phyloP scores from a whole-genome alignment of 2,797 vertebrate species.

The Neosalanx taihuensis region DNA sequence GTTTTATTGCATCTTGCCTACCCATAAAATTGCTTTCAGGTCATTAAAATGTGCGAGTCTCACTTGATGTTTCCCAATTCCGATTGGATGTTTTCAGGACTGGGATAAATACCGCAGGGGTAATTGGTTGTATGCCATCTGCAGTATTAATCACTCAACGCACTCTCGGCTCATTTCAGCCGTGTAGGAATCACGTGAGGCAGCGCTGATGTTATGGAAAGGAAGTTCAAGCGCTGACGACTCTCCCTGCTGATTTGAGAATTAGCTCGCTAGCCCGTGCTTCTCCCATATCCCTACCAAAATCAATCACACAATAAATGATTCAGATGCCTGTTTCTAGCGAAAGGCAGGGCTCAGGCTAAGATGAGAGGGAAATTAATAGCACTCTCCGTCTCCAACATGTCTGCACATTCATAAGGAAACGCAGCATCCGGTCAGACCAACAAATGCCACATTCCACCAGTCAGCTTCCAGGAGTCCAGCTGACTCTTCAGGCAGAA shows the following conservation, averaged over 20 bases:
- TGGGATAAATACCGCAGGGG: constrained; percentile 20
- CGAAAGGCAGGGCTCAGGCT: constrained; percentile 16
- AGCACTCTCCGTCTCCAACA: constrained; percentile 28
- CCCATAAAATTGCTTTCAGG: constrained; percentile 34
- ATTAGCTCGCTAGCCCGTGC: constrained; percentile 22
- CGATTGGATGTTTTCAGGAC: constrained; percentile 25
- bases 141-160: constrained; percentile 18
- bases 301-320: constrained; percentile 50
- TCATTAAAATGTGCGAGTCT: constrained; percentile 36
- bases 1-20: constrained; percentile 28
- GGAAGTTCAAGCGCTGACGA: neutral
- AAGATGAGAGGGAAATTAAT: constrained; percentile 42
- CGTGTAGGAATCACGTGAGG: neutral
- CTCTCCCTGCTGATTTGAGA: constrained; percentile 13
- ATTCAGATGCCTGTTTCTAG: constrained; percentile 30
- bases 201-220: neutral
- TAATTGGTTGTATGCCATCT: constrained; percentile 31
- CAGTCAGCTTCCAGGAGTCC: constrained; percentile 22
- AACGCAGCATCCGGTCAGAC: constrained; percentile 8
- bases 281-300: constrained; percentile 27
- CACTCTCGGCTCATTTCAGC: neutral
- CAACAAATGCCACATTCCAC: constrained; percentile 20
- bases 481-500: constrained; percentile 2
- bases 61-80: constrained; percentile 27
- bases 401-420: constrained; percentile 25